These are phyloP conservation scores for Typhlomys cinereus DNA, from an alignment of 2,113 vertebrate species.

Conservation along the genomic window DNA sequence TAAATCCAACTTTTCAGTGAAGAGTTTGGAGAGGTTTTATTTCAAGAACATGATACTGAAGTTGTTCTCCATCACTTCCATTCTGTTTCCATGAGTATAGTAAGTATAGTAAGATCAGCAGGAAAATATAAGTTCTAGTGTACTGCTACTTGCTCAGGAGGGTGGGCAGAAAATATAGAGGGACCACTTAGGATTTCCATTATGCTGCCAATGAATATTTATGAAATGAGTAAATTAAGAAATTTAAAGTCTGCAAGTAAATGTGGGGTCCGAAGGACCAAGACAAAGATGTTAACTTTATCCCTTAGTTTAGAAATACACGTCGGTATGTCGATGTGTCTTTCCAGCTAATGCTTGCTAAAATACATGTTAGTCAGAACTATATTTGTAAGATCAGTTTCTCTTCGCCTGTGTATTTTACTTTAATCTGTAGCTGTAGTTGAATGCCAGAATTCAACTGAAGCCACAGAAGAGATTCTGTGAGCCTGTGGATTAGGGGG, in stretches of 20 bases:
- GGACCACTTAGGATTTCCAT: not conserved
- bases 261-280: not conserved
- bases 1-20: not conserved
- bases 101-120: not conserved
- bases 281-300: constrained; percentile 55
- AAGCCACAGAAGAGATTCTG: constrained; percentile 63
- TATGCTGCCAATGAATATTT: not conserved
- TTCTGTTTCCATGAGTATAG: not conserved
- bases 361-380: constrained; percentile 44
- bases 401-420: constrained; percentile 49
- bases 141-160: constrained; percentile 7
- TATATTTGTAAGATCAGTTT: constrained; percentile 46
- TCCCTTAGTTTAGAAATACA: constrained; percentile 43
- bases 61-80: not conserved
- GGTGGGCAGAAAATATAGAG: not conserved
- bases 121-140: not conserved
- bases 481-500: constrained; percentile 59
- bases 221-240: constrained; percentile 42
- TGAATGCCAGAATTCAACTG: constrained; percentile 48
- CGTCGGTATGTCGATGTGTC: not conserved
- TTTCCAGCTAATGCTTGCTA: constrained; percentile 64
- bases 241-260: constrained; percentile 34
- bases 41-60: not conserved
- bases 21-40: not conserved
- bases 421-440: constrained; percentile 63